Evolutionary conservation across 1,140 invertebrate genomes (phyloP).

Genomic region (Drosophila sproati): DNA sequence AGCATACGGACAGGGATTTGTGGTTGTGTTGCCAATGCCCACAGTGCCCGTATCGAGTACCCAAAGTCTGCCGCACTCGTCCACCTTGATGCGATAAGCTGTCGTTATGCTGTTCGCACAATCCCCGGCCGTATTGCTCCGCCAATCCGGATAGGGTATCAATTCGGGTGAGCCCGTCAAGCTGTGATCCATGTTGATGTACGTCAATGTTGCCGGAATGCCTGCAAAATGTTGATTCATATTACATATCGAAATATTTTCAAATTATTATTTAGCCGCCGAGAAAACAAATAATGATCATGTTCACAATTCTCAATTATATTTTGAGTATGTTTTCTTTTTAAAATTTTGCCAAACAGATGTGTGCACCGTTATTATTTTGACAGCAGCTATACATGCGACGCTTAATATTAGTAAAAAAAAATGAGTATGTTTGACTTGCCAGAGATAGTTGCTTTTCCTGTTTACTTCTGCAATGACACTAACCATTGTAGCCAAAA

Average conservation of each 20-base stretch:
- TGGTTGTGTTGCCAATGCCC: conserved; percentile 90
- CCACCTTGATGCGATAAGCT: conserved; percentile 90
- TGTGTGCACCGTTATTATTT: no score
- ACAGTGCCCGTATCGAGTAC: conserved; percentile 92
- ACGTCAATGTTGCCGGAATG: conserved; percentile 92
- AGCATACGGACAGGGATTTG: conserved; percentile 90
- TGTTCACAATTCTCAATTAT: no score
- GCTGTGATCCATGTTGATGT: conserved; percentile 88
- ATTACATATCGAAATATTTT: no score
- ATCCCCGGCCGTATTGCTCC: conserved; percentile 89
- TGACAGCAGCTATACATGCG: no score
- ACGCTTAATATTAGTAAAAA: no score
- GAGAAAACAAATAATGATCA: no score
- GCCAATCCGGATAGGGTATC: conserved; percentile 91
- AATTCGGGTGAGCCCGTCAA: conserved; percentile 89
- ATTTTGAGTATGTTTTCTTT: no score
- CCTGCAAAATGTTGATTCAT: conserved; percentile 85
- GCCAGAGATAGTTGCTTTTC: no score
- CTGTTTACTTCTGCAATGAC: background rate
- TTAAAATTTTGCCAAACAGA: no score
- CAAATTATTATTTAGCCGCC: no score
- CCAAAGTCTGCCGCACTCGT: conserved; percentile 91
- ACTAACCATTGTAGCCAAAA: background rate
- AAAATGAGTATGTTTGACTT: no score
- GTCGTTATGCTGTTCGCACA: conserved; percentile 90